Evolutionary conservation across 1,140 invertebrate genomes (phyloP), one percentile per base, ranked within the genome.

Genomic region (Metopolophium dirhodum): DNA sequence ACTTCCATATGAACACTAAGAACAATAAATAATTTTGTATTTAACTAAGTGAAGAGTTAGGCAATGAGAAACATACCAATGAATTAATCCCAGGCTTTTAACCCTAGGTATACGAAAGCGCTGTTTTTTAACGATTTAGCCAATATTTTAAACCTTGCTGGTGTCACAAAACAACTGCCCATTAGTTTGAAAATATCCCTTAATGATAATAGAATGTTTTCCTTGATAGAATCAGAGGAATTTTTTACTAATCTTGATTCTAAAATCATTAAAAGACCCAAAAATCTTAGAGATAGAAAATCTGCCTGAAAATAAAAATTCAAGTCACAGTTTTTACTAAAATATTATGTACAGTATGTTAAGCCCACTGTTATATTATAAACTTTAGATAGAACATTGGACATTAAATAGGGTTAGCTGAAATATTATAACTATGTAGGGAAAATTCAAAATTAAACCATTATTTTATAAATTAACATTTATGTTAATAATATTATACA

Each of bases 1-100:
- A 97, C 96, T 93, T 96, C 96, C 0, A 97, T 95, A 94, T 98
- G 97, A 68, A 98, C 96, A 94, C 97, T 98, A 95, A 93, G 94
- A 94, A 93, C 94, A 93, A 93, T 37, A 87, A 85, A 35, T 14
- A 90, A 47, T 86, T 83, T 37, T 49, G 26, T 14, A 37, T 51
- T 61, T 45, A n/a, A 88, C 9, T 41, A 1, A 41, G 14, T 77
- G 35, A 23, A 93, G 8, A 51, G 45, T 45, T 57, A 61, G 23
- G 35, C 1, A 49, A 68, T 51, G 14, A 47, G 41, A 30, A 57
- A 37, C 51, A 87, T 93, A 94, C 94, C 88, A 93, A 49, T 94
- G 93, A 47, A 94, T 93, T 94, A 93, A 82, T 94, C 91, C 94
- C 94, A 94, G 20, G 94, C 94, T 82, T 94, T 83, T 54, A 94